Evolutionary conservation across 2,797 vertebrate genomes (phyloP).

Genomic region (Melanotaenia maccullochi): DNA sequence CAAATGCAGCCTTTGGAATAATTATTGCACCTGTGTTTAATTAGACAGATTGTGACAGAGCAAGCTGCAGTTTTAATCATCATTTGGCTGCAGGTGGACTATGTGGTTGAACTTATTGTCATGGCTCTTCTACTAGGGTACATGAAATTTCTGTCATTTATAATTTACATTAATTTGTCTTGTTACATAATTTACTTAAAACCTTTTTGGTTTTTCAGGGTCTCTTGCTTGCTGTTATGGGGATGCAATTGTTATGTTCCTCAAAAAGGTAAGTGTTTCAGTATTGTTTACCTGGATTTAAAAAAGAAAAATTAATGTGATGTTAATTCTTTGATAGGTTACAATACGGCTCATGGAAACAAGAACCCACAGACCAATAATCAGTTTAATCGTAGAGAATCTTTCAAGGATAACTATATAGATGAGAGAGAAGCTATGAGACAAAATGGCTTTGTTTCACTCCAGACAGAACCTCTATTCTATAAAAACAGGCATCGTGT

Average conservation of each 20-base stretch:
- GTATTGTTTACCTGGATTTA: background rate
- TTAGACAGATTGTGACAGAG: constrained; percentile 29
- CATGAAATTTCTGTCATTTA: constrained; percentile 20
- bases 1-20: constrained; percentile 1
- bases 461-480: constrained; percentile 14
- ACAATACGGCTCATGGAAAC: constrained; percentile 41
- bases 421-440: constrained; percentile 7
- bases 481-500: constrained; percentile 11
- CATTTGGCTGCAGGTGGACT: constrained; percentile 12
- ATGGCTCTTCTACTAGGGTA: constrained; percentile 61
- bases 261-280: constrained; percentile 46
- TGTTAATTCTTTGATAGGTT: constrained; percentile 32
- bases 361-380: constrained; percentile 19
- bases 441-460: constrained; percentile 19
- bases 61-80: constrained; percentile 58
- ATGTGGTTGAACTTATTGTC: constrained; percentile 17
- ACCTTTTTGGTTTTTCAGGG: constrained; percentile 37
- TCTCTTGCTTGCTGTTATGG: constrained; percentile 44
- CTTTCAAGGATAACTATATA: constrained; percentile 25
- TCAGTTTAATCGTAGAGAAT: constrained; percentile 22
- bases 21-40: constrained; percentile 34
- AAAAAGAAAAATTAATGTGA: background rate
- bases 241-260: constrained; percentile 43
- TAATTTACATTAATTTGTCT: background rate
- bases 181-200: background rate